Conservation (phyloP, 2,113 vertebrate genomes). For the Rana temporaria region DNA sequence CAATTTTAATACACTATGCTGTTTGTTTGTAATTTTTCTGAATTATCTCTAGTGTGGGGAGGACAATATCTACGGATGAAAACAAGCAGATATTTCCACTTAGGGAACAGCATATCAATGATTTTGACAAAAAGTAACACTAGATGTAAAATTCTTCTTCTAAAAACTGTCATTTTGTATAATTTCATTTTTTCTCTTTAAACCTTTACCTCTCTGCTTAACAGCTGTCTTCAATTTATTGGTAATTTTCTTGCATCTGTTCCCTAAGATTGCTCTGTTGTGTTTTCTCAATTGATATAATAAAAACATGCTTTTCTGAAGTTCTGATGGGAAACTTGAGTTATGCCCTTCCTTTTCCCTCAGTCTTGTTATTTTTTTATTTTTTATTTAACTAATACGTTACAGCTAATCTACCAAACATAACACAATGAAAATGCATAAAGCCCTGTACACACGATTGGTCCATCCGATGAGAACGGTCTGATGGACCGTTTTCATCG, state of each 20-base stretch:
- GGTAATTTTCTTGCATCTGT: constrained; percentile 55
- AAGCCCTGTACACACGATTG: too few species aligned
- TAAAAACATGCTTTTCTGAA: constrained; percentile 52
- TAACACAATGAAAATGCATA: too few species aligned
- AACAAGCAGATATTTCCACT: constrained; percentile 31
- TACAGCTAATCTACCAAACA: background rate
- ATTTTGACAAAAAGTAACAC: constrained; percentile 30
- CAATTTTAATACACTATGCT: constrained; percentile 49
- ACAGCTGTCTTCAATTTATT: constrained; percentile 56
- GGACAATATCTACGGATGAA: constrained; percentile 25
- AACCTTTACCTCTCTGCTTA: constrained; percentile 42
- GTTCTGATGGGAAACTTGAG: constrained; percentile 50
- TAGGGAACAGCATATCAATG: constrained; percentile 27
- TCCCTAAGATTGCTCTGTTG: constrained; percentile 45
- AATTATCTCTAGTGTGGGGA: constrained; percentile 19
- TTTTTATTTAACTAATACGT: constrained; percentile 28
- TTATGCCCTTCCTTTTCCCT: background rate
- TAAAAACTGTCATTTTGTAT: constrained; percentile 51
- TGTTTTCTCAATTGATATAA: constrained; percentile 51
- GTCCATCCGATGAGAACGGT: too few species aligned
- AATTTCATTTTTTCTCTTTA: constrained; percentile 45
- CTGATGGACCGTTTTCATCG: too few species aligned
- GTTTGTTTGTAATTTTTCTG: constrained; percentile 28
- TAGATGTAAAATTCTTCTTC: constrained; percentile 17
- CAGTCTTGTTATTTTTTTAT: background rate